phyloP scores from a whole-genome alignment of 2,797 vertebrate genomes.

The Danionella dracula region DNA sequence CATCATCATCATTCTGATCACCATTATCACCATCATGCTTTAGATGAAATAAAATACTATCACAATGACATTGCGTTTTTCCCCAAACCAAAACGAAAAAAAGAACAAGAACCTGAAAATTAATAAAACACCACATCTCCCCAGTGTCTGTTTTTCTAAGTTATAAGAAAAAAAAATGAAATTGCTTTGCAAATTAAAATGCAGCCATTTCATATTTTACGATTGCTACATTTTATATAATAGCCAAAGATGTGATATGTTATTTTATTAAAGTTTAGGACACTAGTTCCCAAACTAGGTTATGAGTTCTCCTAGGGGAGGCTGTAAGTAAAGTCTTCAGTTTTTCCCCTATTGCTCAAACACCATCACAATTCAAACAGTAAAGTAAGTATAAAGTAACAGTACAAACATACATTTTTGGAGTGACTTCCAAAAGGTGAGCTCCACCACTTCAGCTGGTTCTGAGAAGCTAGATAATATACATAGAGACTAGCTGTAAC shows the following conservation, averaged over 20 bases:
- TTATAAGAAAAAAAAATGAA: conserved; percentile 64
- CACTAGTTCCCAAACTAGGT: conserved; percentile 18
- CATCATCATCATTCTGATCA: conserved; percentile 27
- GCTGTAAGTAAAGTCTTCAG: too few relatives aligned
- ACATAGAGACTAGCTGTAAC: too few relatives aligned
- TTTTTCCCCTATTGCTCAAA: too few relatives aligned
- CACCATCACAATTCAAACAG: too few relatives aligned
- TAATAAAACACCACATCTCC: conserved; percentile 31
- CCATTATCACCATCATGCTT: conserved; percentile 35
- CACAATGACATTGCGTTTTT: conserved; percentile 40
- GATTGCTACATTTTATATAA: too few relatives aligned
- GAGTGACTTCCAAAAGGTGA: too few relatives aligned
- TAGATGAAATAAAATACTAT: conserved; percentile 44
- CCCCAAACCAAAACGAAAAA: neutral
- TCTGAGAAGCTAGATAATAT: too few relatives aligned
- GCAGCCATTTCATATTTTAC: conserved; percentile 52
- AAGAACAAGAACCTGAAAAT: conserved; percentile 8
- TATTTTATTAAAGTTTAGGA: conserved; percentile 55
- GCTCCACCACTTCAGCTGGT: too few relatives aligned
- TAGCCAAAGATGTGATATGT: too few relatives aligned
- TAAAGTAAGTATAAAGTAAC: too few relatives aligned
- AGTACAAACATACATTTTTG: too few relatives aligned
- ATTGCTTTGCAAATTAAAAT: conserved; percentile 63
- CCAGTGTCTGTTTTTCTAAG: conserved; percentile 42
- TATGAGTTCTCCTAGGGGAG: too few relatives aligned